These are phyloP conservation scores for Fulica atra DNA, from an alignment of 2,113 vertebrate genomes.

Conservation along the genomic window DNA sequence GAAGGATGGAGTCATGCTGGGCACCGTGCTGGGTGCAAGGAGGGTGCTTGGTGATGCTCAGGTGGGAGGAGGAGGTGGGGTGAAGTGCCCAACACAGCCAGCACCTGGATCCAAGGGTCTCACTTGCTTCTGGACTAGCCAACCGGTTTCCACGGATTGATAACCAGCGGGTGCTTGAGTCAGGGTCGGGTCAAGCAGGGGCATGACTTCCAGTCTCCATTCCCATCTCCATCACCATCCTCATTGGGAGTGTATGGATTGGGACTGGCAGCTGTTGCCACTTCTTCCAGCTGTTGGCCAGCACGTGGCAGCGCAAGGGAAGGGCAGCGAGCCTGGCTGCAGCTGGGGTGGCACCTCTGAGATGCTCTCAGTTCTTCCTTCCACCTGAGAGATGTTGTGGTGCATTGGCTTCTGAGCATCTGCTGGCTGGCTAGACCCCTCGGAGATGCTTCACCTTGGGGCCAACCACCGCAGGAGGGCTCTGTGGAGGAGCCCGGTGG, in stretches of 20 bases:
- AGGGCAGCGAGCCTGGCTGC: neutral
- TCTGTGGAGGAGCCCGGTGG: neutral
- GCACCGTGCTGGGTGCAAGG: rapidly evolving
- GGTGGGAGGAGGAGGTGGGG: neutral
- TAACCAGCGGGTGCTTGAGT: neutral
- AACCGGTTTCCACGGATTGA: neutral
- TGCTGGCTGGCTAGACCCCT: neutral
- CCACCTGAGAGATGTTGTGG: rapidly evolving
- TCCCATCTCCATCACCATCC: neutral
- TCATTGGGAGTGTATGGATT: neutral
- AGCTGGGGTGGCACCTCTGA: neutral
- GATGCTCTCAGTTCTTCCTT: neutral
- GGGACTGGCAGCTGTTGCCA: neutral
- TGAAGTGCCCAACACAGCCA: neutral
- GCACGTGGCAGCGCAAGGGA: rapidly evolving
- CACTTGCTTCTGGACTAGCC: neutral
- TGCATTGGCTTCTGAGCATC: neutral
- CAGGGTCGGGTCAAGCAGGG: neutral
- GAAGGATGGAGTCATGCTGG: neutral
- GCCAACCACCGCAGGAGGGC: rapidly evolving
- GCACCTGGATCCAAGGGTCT: neutral
- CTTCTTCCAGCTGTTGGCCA: neutral
- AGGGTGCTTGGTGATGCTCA: neutral
- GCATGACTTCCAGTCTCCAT: neutral
- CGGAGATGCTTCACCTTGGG: neutral